These are phyloP conservation scores for Engraulis encrasicolus DNA, from an alignment of 2,113 vertebrate species.

Conservation along the genomic window DNA sequence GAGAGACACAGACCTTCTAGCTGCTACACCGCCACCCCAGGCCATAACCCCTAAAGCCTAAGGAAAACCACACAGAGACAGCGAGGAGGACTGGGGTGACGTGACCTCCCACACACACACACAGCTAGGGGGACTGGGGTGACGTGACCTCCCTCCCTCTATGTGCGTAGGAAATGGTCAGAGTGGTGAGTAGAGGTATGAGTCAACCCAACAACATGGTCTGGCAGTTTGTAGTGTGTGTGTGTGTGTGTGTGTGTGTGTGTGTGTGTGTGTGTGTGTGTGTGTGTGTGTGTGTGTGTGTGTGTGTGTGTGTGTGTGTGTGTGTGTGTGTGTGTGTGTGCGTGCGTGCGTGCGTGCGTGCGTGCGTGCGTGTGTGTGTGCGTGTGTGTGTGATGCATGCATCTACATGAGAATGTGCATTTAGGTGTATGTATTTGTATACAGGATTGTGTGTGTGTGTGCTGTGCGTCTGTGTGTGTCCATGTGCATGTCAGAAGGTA, in stretches of 20 bases:
- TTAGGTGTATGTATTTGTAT: not conserved
- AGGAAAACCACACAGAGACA: constrained; percentile 33
- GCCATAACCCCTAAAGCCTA: not conserved
- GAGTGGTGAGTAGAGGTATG: constrained; percentile 88
- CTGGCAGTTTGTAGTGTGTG: constrained; percentile 67
- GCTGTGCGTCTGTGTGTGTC: too few relatives aligned
- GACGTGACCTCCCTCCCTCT: constrained; percentile 67
- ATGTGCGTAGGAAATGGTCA: constrained; percentile 89
- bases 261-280: not conserved
- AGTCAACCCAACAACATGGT: constrained; percentile 83
- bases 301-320: too few relatives aligned
- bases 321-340: too few relatives aligned
- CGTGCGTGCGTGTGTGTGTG: not conserved
- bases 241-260: not conserved
- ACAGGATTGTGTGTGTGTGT: not conserved
- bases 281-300: too few relatives aligned
- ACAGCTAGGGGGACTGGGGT: not conserved
- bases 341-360: not conserved
- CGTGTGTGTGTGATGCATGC: not conserved
- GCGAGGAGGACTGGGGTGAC: not conserved
- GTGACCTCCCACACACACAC: constrained; percentile 59
- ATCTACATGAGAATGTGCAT: too few relatives aligned
- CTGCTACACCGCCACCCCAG: not conserved
- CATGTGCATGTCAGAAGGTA: too few relatives aligned
- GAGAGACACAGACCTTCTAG: not conserved